Percentiles rank a stretch among this genome's conserved stretches.
Evolutionary conservation across 2,113 vertebrate genomes (phyloP).

Genomic region (Nerophis lumbriciformis): DNA sequence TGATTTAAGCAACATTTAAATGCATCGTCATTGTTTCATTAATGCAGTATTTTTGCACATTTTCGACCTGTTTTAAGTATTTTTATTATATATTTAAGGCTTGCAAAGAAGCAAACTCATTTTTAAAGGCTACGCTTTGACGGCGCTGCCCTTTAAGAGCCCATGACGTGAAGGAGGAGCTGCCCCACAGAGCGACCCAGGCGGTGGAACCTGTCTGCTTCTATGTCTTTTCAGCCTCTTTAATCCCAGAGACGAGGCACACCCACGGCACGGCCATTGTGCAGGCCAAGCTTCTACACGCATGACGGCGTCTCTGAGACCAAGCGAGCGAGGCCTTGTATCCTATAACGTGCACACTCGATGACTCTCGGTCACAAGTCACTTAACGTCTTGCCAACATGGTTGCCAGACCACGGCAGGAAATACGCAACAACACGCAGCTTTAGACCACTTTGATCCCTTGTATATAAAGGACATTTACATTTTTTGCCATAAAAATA

Average conservation of each 20-base stretch:
- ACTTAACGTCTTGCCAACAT: background rate
- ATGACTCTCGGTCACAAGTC: background rate
- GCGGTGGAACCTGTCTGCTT: constrained; percentile 57
- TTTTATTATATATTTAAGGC: too few species aligned
- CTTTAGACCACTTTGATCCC: too few species aligned
- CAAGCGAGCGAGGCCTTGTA: background rate
- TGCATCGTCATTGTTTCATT: background rate
- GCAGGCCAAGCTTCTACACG: constrained; percentile 38
- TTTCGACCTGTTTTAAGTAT: too few species aligned
- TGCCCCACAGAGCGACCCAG: background rate
- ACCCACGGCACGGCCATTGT: constrained; percentile 52
- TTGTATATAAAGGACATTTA: too few species aligned
- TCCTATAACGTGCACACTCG: constrained; percentile 5
- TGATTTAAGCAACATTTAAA: background rate
- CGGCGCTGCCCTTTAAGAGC: background rate
- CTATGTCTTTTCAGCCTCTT: constrained; percentile 45
- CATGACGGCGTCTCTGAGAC: constrained; percentile 38
- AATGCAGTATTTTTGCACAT: too few species aligned
- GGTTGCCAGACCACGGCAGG: background rate
- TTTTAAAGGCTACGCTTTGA: background rate
- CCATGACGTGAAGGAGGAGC: constrained; percentile 27
- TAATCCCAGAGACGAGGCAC: constrained; percentile 59
- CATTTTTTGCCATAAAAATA: too few species aligned
- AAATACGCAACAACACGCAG: background rate
- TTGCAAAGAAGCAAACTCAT: background rate